A percentile compares a stretch with the other conserved stretches of the same genome.
These are phyloP conservation scores for Sphaerophoria taeniata DNA, from an alignment of 2,888 invertebrate genomes.

Conservation along the genomic window DNA sequence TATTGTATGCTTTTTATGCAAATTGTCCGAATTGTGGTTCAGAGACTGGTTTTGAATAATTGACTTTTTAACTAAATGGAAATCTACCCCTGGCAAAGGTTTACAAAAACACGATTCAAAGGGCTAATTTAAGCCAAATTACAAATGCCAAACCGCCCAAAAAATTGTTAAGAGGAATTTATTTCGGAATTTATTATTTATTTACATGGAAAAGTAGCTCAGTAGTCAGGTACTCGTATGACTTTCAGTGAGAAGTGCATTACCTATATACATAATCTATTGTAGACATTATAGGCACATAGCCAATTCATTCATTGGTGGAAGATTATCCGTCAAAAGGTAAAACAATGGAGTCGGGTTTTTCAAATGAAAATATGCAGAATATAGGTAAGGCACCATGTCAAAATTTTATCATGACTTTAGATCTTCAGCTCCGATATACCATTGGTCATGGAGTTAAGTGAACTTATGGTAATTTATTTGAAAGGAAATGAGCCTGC, in stretches of 20 bases:
- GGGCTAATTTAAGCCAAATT: constrained; percentile 64
- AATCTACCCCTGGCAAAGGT: constrained; percentile 20
- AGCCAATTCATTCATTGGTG: constrained; percentile 50
- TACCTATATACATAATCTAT: not conserved
- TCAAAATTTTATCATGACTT: constrained; percentile 55
- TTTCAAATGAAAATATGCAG: constrained; percentile 58
- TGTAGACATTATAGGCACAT: not conserved
- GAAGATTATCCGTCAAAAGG: constrained; percentile 60
- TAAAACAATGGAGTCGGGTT: constrained; percentile 39
- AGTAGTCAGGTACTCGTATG: not conserved
- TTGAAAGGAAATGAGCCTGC: not conserved
- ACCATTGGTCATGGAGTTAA: constrained; percentile 56
- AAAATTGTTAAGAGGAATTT: constrained; percentile 43
- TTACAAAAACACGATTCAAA: not conserved
- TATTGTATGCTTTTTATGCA: constrained; percentile 45
- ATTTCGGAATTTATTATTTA: constrained; percentile 28
- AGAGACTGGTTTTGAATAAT: constrained; percentile 45
- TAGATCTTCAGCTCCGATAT: constrained; percentile 46
- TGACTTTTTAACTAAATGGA: constrained; percentile 41
- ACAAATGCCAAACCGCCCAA: constrained; percentile 64
- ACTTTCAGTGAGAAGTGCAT: constrained; percentile 9
- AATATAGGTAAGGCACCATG: constrained; percentile 58
- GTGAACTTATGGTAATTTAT: constrained; percentile 46
- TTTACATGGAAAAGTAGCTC: constrained; percentile 1
- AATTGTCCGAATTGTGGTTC: constrained; percentile 27